phyloP scores from a whole-genome alignment of 2,113 vertebrate genomes.

The Lucifuga dentata region DNA sequence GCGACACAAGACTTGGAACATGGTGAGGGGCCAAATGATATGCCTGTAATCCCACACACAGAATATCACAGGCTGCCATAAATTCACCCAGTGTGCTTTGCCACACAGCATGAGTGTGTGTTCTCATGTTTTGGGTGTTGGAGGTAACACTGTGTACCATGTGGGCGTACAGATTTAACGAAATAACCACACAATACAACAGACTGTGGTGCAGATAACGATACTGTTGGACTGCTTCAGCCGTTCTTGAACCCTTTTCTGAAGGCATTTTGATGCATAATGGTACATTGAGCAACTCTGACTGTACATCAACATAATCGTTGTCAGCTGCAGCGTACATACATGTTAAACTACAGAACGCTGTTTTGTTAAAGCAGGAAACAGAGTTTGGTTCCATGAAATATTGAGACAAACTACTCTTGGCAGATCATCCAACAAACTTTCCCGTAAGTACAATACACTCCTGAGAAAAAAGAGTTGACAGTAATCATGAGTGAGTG shows the following conservation, averaged over 20 bases:
- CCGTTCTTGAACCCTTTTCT: constrained; percentile 11
- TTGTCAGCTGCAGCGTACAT: constrained; percentile 10
- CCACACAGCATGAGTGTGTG: constrained; percentile 9
- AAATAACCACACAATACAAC: constrained; percentile 35
- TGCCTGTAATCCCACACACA: constrained; percentile 11
- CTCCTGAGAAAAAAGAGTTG: constrained; percentile 7
- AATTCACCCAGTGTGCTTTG: constrained; percentile 1
- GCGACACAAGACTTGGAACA: constrained; percentile 20
- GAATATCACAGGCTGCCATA: constrained; percentile 13
- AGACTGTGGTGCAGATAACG: constrained; percentile 30
- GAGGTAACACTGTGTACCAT: constrained; percentile 28
- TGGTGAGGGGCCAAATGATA: constrained; percentile 25
- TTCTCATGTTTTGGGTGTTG: constrained; percentile 14
- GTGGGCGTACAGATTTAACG: constrained; percentile 10
- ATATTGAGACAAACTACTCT: not conserved
- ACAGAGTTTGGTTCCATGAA: not conserved
- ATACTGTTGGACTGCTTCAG: constrained; percentile 26
- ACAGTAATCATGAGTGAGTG: constrained; percentile 35
- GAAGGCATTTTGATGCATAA: constrained; percentile 46
- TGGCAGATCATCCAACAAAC: not conserved
- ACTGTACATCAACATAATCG: constrained; percentile 14
- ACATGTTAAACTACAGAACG: not conserved
- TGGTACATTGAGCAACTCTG: constrained; percentile 1
- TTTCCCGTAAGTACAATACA: not conserved
- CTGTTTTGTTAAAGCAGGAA: not conserved